Base-by-base conservation (phyloP, 2,888 invertebrate species). In the Subacronicta megacephala region DNA sequence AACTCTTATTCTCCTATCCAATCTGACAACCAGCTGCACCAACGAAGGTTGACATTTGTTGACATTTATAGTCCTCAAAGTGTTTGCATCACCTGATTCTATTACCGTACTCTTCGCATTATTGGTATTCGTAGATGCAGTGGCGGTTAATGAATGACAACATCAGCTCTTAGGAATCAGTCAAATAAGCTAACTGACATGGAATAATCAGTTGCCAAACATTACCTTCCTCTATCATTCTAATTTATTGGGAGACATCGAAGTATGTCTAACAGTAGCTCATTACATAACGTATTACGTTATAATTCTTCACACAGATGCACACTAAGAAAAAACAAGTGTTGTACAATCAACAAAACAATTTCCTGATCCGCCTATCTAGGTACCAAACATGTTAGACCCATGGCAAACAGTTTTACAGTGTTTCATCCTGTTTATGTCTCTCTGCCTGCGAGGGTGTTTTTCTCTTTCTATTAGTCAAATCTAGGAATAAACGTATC, bases 1-100 rank as follows among this genome's bases (percentile, higher is more conserved):
- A 31, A 36, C 58, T 45, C 12, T 15, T n/a, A 31, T 12, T 23
- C 20, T 47, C 13, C 29, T 2, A 7, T 40, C 45, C 38, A 12
- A 36, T 2, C 44, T 56, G 62, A 45, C 51, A 62, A 6, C 18
- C 12, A 40, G 16, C 26, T 44, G 20, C 33, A n/a, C 15, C 12
- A 42, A 12, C 18, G 38, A 18, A 16, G n/a, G n/a, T n/a, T n/a
- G n/a, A n/a, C n/a, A n/a, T n/a, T 7, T 13, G 7, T 26, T 23
- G 46, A 37, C 26, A 37, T 16, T 45, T 23, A n/a, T 13, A 29
- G 7, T 33, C 12, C 37, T 41, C 33, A 47, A 47, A 31, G 47
- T 42, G 64, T 41, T 18, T 57, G n/a, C 18, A 40, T 33, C 29
- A 35, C 13, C 18, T 31, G 20, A 12, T 23, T n/a, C 5, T n/a